phyloP scores from a whole-genome alignment of 2,888 invertebrate species.

The Parnassius smintheus region DNA sequence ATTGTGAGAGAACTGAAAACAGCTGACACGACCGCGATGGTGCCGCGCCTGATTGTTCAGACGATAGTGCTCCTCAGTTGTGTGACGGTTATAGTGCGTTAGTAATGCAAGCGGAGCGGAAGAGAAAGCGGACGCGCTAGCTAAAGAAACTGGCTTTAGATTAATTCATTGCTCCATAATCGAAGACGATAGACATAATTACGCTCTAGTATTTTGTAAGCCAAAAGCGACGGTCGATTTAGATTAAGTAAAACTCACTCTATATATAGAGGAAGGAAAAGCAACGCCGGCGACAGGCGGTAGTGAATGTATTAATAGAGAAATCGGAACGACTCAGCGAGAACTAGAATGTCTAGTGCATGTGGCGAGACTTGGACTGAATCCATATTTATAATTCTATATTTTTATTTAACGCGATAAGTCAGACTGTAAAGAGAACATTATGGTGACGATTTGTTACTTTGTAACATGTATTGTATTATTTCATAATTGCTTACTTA shows the following conservation, averaged over 20 bases:
- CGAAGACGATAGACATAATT: conserved; percentile 33
- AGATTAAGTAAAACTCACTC: conserved; percentile 38
- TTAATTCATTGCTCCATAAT: conserved; percentile 36
- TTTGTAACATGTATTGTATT: conserved; percentile 69
- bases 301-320: conserved; percentile 34
- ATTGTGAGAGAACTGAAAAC: conserved; percentile 24
- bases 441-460: conserved; percentile 68
- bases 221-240: conserved; percentile 34
- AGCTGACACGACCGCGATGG: conserved; percentile 13
- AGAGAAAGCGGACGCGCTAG: conserved; percentile 25
- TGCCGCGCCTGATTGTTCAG: conserved; percentile 2
- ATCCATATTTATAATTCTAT: conserved; percentile 76
- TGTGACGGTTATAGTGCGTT: conserved; percentile 29
- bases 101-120: conserved; percentile 20
- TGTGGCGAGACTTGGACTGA: conserved; percentile 54
- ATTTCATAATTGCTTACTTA: conserved; percentile 76
- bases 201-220: conserved; percentile 35
- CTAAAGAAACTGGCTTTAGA: conserved; percentile 32
- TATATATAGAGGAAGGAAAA: conserved; percentile 31
- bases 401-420: conserved; percentile 79
- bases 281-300: conserved; percentile 30
- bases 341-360: conserved; percentile 35
- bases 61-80: conserved; percentile 29
- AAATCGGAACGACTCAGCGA: conserved; percentile 34
- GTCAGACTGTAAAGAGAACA: conserved; percentile 76